A percentile compares a stretch with the other conserved stretches of the same genome.
These are phyloP conservation scores for Acrocephalus arundinaceus DNA, from an alignment of 2,113 vertebrate species.

Conservation along the genomic window DNA sequence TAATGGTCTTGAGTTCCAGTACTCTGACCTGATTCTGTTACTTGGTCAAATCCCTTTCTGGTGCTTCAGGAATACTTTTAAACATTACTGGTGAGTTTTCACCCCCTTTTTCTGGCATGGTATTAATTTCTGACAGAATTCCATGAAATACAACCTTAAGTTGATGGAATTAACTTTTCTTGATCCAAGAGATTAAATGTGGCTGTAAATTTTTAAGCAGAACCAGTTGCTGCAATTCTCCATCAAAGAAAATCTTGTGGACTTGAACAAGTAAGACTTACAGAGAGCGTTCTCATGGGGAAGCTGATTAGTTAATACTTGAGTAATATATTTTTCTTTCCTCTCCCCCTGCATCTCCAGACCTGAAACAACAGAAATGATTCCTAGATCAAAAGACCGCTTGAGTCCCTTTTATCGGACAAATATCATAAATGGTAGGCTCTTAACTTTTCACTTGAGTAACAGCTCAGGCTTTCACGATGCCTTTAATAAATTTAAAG, in stretches of 20 bases:
- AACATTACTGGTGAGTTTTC: background rate
- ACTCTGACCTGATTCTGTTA: background rate
- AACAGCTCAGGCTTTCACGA: background rate
- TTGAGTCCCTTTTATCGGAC: constrained; percentile 9
- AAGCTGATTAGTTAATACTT: constrained; percentile 55
- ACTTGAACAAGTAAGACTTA: constrained; percentile 29
- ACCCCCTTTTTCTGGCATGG: background rate
- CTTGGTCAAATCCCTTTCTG: background rate
- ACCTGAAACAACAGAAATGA: constrained; percentile 53
- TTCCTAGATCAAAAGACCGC: background rate
- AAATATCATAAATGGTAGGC: background rate
- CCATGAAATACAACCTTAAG: background rate
- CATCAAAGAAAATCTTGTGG: constrained; percentile 59
- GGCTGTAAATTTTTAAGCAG: constrained; percentile 64
- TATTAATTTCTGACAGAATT: constrained; percentile 13
- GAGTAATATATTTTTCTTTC: constrained; percentile 19
- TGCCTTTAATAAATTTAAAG: constrained; percentile 55
- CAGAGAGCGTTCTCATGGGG: background rate
- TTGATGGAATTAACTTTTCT: constrained; percentile 63
- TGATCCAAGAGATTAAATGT: constrained; percentile 59
- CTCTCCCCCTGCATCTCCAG: background rate
- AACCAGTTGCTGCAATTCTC: constrained; percentile 45
- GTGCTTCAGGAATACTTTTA: background rate
- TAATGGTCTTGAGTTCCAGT: background rate
- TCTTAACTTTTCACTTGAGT: constrained; percentile 23